Percentiles rank a stretch among this genome's conserved stretches.
Conservation (phyloP, 2,113 vertebrate species). For the Neoarius graeffei region DNA sequence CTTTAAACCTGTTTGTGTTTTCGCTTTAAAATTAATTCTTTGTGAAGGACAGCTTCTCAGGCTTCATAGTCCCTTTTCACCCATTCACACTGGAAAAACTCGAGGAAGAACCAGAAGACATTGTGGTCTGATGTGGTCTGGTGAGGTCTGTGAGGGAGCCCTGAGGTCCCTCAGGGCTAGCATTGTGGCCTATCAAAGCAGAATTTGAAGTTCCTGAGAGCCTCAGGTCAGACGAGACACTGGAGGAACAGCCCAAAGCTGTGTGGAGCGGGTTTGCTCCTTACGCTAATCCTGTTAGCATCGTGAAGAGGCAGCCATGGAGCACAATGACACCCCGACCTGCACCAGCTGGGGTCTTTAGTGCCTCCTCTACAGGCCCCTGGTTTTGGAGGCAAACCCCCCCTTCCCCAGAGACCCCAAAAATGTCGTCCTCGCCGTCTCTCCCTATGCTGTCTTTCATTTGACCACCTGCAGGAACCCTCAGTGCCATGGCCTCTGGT, state of each 20-base stretch:
- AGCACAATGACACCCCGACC: constrained; percentile 67
- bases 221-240: constrained; percentile 55
- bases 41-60: background rate
- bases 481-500: constrained; percentile 25
- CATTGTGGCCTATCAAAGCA: constrained; percentile 47
- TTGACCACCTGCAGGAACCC: constrained; percentile 41
- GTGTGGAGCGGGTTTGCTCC: constrained; percentile 63
- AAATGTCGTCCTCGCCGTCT: constrained; percentile 34
- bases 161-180: constrained; percentile 34
- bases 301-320: constrained; percentile 42
- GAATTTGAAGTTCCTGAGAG: constrained; percentile 48
- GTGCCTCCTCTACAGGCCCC: constrained; percentile 28
- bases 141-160: too few relatives aligned
- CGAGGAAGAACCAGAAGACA: background rate
- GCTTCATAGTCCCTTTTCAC: background rate
- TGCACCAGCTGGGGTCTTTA: constrained; percentile 71
- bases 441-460: constrained; percentile 26
- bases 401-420: constrained; percentile 42
- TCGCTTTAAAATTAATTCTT: background rate
- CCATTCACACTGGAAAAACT: background rate
- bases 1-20: background rate
- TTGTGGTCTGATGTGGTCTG: background rate
- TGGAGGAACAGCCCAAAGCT: constrained; percentile 51
- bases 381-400: constrained; percentile 15
- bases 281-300: constrained; percentile 77